phyloP scores from a whole-genome alignment of 2,888 invertebrate species.

The Machimus rusticus region DNA sequence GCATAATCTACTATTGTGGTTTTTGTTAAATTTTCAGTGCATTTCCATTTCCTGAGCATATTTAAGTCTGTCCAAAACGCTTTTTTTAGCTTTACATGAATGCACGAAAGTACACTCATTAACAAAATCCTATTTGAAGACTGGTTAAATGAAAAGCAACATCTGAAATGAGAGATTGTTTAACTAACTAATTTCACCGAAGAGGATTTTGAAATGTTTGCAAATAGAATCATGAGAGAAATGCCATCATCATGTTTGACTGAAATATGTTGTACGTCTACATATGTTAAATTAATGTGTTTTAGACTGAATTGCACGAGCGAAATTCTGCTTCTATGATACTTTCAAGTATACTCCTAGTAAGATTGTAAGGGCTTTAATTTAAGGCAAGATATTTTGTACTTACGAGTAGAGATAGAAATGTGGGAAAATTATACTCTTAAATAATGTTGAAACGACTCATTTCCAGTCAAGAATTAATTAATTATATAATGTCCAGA shows the following conservation, averaged over 20 bases:
- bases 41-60: background rate
- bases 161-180: background rate
- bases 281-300: background rate
- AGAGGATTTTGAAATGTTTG: background rate
- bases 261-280: background rate
- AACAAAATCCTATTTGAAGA: background rate
- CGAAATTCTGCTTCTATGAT: background rate
- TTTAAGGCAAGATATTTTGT: no score
- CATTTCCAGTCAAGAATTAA: no score
- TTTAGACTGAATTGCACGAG: background rate
- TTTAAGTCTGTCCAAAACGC: background rate
- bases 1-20: background rate
- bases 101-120: background rate
- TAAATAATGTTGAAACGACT: no score
- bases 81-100: background rate
- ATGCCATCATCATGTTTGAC: background rate
- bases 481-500: no score
- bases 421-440: no score
- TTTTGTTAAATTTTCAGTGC: background rate
- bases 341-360: no score
- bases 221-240: background rate
- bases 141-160: background rate
- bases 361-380: no score
- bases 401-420: no score
- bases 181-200: background rate